Evolutionary conservation across 2,888 invertebrate genomes (phyloP).

Genomic region (Subacronicta megacephala): DNA sequence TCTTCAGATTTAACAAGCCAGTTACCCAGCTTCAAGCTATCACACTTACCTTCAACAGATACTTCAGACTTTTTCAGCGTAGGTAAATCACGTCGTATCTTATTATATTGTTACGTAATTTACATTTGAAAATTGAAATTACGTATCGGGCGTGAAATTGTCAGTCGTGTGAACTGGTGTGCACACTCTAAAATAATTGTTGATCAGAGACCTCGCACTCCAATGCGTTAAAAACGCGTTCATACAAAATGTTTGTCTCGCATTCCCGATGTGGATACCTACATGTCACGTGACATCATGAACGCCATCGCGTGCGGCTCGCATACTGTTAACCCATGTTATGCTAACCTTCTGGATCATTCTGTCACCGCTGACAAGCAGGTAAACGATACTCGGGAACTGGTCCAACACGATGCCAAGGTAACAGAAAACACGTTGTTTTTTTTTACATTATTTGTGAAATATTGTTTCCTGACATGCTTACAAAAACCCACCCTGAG

Average conservation of each 20-base stretch:
- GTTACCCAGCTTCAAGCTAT: too few relatives aligned
- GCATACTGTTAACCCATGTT: constrained; percentile 10
- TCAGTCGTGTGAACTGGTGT: constrained; percentile 5
- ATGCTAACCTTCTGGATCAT: constrained; percentile 32
- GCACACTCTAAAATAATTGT: constrained; percentile 23
- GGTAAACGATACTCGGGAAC: constrained; percentile 14
- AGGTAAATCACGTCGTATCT: too few relatives aligned
- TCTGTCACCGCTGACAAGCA: constrained; percentile 28
- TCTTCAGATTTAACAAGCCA: too few relatives aligned
- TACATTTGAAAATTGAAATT: constrained; percentile 4
- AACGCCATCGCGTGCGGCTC: constrained; percentile 33
- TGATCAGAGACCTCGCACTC: constrained; percentile 6
- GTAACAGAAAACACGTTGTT: constrained; percentile 4
- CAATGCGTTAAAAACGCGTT: constrained; percentile 24
- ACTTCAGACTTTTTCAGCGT: too few relatives aligned
- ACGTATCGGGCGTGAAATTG: constrained; percentile 1
- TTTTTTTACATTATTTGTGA: too few relatives aligned
- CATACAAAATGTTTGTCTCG: constrained; percentile 42
- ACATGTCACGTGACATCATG: constrained; percentile 27
- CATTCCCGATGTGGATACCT: constrained; percentile 6
- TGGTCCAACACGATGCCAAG: not conserved
- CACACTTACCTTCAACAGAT: too few relatives aligned
- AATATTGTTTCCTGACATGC: too few relatives aligned
- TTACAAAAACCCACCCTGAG: too few relatives aligned
- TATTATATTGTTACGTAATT: too few relatives aligned